Evolutionary conservation across 2,888 invertebrate genomes (phyloP).

Genomic region (Cantharis rustica): DNA sequence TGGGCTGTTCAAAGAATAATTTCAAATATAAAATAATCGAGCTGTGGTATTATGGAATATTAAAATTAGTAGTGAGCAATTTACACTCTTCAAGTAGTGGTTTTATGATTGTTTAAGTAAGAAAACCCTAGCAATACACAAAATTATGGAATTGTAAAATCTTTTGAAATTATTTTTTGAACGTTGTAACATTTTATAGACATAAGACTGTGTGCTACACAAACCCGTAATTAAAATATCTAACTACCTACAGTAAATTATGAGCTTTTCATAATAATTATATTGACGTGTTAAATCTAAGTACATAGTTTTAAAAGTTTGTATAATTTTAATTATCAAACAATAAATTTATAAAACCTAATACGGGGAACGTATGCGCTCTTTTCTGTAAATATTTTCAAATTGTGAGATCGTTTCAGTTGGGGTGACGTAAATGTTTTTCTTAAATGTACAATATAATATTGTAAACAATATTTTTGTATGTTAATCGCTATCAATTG

Average conservation of each 20-base stretch:
- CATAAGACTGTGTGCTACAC: slow-evolving; percentile 14
- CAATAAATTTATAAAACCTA: neutral
- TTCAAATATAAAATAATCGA: neutral
- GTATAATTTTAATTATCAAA: neutral
- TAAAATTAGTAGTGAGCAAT: neutral
- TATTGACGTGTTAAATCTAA: neutral
- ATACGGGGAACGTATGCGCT: slow-evolving; percentile 20
- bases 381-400: slow-evolving; percentile 13
- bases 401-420: neutral
- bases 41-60: neutral
- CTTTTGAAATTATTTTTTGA: neutral
- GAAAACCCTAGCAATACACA: neutral
- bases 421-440: neutral
- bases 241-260: neutral
- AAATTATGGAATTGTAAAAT: neutral
- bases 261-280: neutral
- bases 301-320: neutral
- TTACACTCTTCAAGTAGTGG: neutral
- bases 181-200: neutral
- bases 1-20: neutral
- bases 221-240: neutral
- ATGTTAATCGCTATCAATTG: neutral
- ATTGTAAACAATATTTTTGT: neutral
- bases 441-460: neutral
- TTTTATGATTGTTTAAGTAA: neutral